These are phyloP conservation scores for Ciconia maguari DNA, from an alignment of 2,113 vertebrate genomes.

Conservation along the genomic window DNA sequence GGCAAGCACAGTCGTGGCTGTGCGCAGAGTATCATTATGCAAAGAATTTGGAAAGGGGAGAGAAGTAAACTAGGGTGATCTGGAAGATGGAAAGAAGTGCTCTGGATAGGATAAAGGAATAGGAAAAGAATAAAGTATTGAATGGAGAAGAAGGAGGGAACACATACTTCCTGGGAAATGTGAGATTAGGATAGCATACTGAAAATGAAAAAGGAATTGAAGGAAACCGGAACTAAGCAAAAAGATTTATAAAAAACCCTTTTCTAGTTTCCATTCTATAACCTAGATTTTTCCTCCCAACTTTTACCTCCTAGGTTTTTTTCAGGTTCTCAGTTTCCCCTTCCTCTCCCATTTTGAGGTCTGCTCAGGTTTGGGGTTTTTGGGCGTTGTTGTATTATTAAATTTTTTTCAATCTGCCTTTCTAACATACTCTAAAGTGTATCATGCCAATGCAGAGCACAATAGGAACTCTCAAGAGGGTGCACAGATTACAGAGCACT, in stretches of 20 bases:
- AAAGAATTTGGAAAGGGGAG: not conserved
- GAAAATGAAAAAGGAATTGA: slow-evolving; percentile 63
- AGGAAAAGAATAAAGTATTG: slow-evolving; percentile 12
- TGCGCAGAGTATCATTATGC: not conserved
- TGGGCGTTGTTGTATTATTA: not conserved
- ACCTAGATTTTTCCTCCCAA: not conserved
- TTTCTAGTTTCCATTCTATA: not conserved
- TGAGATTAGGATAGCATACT: slow-evolving; percentile 1
- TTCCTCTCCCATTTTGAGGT: slow-evolving; percentile 58
- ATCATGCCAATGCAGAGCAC: not conserved
- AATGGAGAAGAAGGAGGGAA: slow-evolving; percentile 20
- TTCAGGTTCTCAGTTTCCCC: slow-evolving; percentile 26
- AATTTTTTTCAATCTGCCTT: not conserved
- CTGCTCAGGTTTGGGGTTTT: not conserved
- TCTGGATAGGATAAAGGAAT: slow-evolving; percentile 14
- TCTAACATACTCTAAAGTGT: slow-evolving; percentile 37
- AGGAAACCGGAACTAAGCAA: slow-evolving; percentile 10
- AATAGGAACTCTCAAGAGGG: not conserved
- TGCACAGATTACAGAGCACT: not conserved
- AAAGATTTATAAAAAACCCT: not conserved
- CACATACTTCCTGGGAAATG: not conserved
- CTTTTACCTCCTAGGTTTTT: not conserved
- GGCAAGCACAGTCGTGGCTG: not conserved
- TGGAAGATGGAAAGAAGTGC: slow-evolving; percentile 13
- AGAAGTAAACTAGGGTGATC: not conserved